These are phyloP conservation scores for Apis laboriosa DNA, from an alignment of 1,140 invertebrate genomes.

Conservation along the genomic window DNA sequence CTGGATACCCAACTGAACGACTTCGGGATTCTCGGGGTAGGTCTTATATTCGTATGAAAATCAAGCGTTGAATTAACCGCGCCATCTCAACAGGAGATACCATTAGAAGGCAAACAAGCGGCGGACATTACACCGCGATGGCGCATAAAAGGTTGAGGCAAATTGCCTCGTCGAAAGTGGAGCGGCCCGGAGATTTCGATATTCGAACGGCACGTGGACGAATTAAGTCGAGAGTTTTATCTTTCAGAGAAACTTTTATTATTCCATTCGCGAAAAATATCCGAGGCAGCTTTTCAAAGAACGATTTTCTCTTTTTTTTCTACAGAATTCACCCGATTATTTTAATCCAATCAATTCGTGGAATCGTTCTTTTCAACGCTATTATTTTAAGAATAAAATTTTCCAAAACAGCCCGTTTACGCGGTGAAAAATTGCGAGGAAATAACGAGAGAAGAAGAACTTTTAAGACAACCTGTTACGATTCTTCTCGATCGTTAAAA, in stretches of 20 bases:
- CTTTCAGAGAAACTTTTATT: too few species aligned
- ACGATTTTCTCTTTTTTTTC: too few species aligned
- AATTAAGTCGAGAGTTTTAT: neutral
- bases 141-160: slow-evolving; percentile 23
- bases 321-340: too few species aligned
- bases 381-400: too few species aligned
- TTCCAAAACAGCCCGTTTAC: too few species aligned
- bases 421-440: too few species aligned
- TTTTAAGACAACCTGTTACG: too few species aligned
- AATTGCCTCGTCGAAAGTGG: slow-evolving; percentile 15
- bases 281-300: too few species aligned
- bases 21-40: neutral
- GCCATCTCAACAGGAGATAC: slow-evolving; percentile 19
- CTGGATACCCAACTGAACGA: neutral
- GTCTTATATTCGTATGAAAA: slow-evolving; percentile 23
- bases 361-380: too few species aligned
- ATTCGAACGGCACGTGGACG: neutral
- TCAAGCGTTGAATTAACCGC: slow-evolving; percentile 28
- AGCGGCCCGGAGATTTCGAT: slow-evolving; percentile 18
- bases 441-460: too few species aligned
- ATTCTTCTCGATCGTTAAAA: neutral
- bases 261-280: too few species aligned
- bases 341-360: too few species aligned
- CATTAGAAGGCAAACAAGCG: slow-evolving; percentile 27
- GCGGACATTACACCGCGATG: slow-evolving; percentile 21